Conservation (phyloP, 2,113 vertebrate genomes). For the Shinisaurus crocodilurus region DNA sequence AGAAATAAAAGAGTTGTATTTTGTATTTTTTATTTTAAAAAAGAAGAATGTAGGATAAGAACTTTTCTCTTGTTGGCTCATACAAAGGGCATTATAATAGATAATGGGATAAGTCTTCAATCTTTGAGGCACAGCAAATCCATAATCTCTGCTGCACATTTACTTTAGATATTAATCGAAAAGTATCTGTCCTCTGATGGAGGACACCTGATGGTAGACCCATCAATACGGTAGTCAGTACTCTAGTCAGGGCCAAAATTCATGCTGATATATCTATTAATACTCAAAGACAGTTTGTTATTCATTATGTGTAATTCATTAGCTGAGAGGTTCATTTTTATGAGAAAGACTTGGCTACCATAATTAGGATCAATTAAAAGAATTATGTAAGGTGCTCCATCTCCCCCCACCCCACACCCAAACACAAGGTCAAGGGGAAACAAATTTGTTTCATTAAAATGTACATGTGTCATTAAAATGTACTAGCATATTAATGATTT, state of each 20-base stretch:
- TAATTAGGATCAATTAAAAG: conserved; percentile 47
- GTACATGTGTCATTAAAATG: conserved; percentile 33
- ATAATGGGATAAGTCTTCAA: neutral
- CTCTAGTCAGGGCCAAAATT: neutral
- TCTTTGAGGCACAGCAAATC: neutral
- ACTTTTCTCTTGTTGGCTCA: neutral
- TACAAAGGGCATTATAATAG: neutral
- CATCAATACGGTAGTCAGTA: neutral
- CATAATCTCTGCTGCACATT: neutral
- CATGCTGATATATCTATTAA: neutral
- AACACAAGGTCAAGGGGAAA: conserved; percentile 29
- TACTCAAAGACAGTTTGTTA: neutral
- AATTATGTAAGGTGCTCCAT: conserved; percentile 15
- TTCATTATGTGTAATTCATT: conserved; percentile 27
- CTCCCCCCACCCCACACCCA: neutral
- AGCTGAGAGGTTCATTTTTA: neutral
- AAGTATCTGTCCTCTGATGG: neutral
- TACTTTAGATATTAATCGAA: neutral
- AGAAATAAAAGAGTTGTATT: neutral
- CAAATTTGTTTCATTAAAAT: conserved; percentile 43
- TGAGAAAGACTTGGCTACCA: neutral
- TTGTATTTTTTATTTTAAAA: neutral
- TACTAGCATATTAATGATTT: conserved; percentile 46
- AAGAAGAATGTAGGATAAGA: neutral
- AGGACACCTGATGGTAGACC: neutral